A percentile compares a stretch with the other conserved stretches of the same genome.
Conservation (phyloP, 2,888 invertebrate genomes). For the Sinohyriopsis cumingii region DNA sequence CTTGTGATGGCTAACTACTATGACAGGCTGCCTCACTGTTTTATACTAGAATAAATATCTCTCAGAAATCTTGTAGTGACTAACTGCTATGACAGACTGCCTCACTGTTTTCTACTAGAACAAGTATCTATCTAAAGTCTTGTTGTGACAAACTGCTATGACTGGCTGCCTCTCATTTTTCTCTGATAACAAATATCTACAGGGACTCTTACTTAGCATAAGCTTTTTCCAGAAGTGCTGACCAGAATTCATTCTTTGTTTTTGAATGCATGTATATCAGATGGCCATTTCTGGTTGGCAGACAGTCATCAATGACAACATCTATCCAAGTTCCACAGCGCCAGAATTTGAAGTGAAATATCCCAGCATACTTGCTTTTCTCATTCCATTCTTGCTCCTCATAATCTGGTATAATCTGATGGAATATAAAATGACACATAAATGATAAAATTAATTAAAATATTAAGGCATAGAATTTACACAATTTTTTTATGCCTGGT, state of each 20-base stretch:
- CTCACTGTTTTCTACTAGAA: no score
- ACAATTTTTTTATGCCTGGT: not conserved
- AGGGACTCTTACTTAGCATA: conserved; percentile 78
- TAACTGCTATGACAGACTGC: no score
- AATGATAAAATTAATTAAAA: not conserved
- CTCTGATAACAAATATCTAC: no score
- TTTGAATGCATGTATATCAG: conserved; percentile 78
- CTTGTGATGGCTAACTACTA: no score
- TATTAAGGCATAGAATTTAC: not conserved
- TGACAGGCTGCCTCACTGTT: no score
- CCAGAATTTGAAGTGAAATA: conserved; percentile 92
- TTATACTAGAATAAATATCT: no score
- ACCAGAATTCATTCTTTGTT: conserved; percentile 80
- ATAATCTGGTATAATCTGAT: conserved; percentile 58
- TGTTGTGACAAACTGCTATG: no score
- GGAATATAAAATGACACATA: not conserved
- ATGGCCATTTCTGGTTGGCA: conserved; percentile 79
- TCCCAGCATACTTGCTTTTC: conserved; percentile 77
- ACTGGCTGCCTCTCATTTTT: no score
- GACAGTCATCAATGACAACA: conserved; percentile 75
- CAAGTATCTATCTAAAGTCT: no score
- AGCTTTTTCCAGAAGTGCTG: conserved; percentile 85
- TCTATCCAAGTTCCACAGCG: conserved; percentile 86
- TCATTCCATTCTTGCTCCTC: conserved; percentile 58
- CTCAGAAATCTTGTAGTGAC: no score